A percentile compares a stretch with the other conserved stretches of the same genome.
Conservation (phyloP, 2,888 invertebrate genomes). For the Gortyna flavago region DNA sequence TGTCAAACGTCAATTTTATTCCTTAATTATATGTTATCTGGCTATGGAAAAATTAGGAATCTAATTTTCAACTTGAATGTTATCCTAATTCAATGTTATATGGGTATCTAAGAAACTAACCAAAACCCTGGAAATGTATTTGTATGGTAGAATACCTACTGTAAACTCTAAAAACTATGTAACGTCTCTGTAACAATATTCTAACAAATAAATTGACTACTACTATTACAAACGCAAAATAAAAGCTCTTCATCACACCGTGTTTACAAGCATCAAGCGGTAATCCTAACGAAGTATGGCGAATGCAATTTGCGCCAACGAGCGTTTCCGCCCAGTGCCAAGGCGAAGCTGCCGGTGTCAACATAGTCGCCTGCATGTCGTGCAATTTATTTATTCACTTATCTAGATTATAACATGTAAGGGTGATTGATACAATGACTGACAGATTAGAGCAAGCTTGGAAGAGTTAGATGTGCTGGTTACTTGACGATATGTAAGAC, state of each 20-base stretch:
- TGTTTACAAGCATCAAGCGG: slow-evolving; percentile 23
- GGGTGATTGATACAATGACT: slow-evolving; percentile 17
- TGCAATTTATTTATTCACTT: slow-evolving; percentile 27
- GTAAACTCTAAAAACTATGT: not conserved
- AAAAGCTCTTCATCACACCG: slow-evolving; percentile 32
- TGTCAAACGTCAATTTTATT: no score
- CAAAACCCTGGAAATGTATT: no score
- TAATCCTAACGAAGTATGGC: slow-evolving; percentile 76
- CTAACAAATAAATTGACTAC: not conserved
- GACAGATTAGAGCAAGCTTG: not conserved
- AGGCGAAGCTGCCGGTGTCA: slow-evolving; percentile 67
- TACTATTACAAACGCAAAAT: slow-evolving; percentile 3
- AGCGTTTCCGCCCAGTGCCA: slow-evolving; percentile 77
- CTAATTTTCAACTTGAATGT: no score
- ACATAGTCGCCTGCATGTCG: slow-evolving; percentile 44
- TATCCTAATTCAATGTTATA: no score
- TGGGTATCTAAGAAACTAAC: no score
- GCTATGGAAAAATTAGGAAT: no score
- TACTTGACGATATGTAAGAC: not conserved
- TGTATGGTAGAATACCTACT: no score
- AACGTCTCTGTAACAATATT: not conserved
- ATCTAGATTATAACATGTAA: slow-evolving; percentile 4
- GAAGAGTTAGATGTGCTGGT: not conserved
- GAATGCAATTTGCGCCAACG: slow-evolving; percentile 83
- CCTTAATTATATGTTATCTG: no score